These are phyloP conservation scores for Bombyx huttoni DNA, from an alignment of 2,888 invertebrate genomes.

Conservation along the genomic window DNA sequence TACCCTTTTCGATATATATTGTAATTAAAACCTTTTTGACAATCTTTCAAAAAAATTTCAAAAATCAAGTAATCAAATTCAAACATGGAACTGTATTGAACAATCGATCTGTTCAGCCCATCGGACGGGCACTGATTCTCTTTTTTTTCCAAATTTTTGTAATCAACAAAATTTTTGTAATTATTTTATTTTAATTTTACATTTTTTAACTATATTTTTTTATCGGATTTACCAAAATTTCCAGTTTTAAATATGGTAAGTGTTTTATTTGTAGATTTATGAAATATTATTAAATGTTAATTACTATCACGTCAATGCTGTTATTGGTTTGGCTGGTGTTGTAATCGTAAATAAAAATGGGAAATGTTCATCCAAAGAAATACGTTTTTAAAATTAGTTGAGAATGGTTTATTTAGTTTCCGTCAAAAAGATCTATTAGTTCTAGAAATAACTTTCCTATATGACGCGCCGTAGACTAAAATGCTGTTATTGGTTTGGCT, in stretches of 20 bases:
- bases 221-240: conserved; percentile 42
- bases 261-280: conserved; percentile 14
- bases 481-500: too few species aligned
- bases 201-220: conserved; percentile 35
- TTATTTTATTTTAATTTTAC: conserved; percentile 33
- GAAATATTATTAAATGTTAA: neutral
- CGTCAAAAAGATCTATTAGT: too few species aligned
- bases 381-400: too few species aligned
- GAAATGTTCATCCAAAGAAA: too few species aligned
- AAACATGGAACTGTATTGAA: conserved; percentile 42
- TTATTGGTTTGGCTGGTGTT: too few species aligned
- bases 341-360: too few species aligned
- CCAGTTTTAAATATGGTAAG: conserved; percentile 58
- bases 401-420: too few species aligned
- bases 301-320: neutral
- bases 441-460: too few species aligned
- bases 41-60: neutral
- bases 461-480: too few species aligned
- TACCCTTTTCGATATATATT: neutral
- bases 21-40: conserved; percentile 8
- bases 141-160: conserved; percentile 61
- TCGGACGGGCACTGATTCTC: conserved; percentile 45
- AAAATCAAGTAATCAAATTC: conserved; percentile 12
- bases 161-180: conserved; percentile 44
- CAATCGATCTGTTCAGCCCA: conserved; percentile 44